Evolutionary conservation across 2,888 invertebrate genomes (phyloP), one percentile per base, ranked within the genome.

Genomic region (Phytoseiulus persimilis): DNA sequence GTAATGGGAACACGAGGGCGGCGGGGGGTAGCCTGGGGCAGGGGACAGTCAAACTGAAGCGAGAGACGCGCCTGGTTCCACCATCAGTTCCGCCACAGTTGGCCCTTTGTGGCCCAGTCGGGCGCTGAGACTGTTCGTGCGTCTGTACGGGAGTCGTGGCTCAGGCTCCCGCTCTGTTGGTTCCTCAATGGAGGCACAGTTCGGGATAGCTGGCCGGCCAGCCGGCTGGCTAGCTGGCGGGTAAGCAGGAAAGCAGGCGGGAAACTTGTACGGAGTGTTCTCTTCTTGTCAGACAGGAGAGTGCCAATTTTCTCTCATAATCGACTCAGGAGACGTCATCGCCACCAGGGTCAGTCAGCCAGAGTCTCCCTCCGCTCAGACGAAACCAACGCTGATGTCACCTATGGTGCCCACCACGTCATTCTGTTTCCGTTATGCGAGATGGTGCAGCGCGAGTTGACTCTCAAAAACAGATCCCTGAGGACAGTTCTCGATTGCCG

Each of bases 81-180:
- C 65, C 65, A 65, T 65, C 65, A 65, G 65, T 65, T 65, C 65
- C 65, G 65, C 65, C 65, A 65, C 65, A 65, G 65, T 65, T 65
- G 65, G 65, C 65, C 65, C 65, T 65, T 65, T 65, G 65, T 65
- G 65, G 65, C 65, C 65, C 28, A 65, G 65, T 28, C 65, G 65
- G 65, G 65, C 65, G 65, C 11, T 65, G 65, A 65, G 65, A 65
- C 65, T 23, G 65, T 65, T 65, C 65, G 65, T 65, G 5, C 65
- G 14, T 65, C 65, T 65, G 23, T 65, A 23, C 18, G 65, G 65
- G 28, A 14, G 65, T 65, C 65, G 65, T 65, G 65, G 65, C 28
- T 65, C 9, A 65, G 65, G 65, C 65, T 65, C 65, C 18, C 23
- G 65, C 65, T 65, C 65, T 65, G 65, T 65, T 65, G 65, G 65